Base-by-base conservation (phyloP, 2,888 invertebrate species). In the Amaurobius ferox region DNA sequence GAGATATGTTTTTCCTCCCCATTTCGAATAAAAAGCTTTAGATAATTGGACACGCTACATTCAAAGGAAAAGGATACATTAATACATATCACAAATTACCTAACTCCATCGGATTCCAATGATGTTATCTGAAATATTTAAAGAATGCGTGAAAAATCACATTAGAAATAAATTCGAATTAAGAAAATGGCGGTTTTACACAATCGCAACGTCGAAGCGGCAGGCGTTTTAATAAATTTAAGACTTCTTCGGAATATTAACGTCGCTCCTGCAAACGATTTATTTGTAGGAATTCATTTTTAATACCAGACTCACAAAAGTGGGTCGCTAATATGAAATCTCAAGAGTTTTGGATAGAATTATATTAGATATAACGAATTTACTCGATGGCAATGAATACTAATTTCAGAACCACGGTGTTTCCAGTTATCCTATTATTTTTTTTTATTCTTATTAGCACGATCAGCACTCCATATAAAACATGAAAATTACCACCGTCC, bases 361-460 rank as follows among this genome's bases (percentile, higher is more conserved):
- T 72, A 68, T 66, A 77, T 77, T 83, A 83, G 39, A 66, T 77
- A 55, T 83, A 83, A 83, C 77, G 77, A 83, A 71, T 83, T 66
- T 83, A 83, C 66, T 19, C 26, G 13, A 30, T 44, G 62, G 39
- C 71, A 48, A 77, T 83, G 83, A 77, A 83, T 83, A 64, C 77
- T 83, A 83, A 83, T 83, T 68, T 68, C 55, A 39, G 28, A 16
- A 28, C 29, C n/a, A 71, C 66, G 70, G 66, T 48, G 39, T 23
- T 72, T 77, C 64, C 40, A 29, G 13, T 19, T 48, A n/a, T 64
- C 29, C 11, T 64, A 28, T 64, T 28, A 28, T 79, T 76, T 62
- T 72, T 35, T 70, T 72, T 30, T 72, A 2, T 70, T 72, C 77
- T 77, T 83, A 83, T 83, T 83, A 77, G 71, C 35, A 72, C 72